Conservation (phyloP, 2,113 vertebrate genomes). For the Formicarius rufipectus region DNA sequence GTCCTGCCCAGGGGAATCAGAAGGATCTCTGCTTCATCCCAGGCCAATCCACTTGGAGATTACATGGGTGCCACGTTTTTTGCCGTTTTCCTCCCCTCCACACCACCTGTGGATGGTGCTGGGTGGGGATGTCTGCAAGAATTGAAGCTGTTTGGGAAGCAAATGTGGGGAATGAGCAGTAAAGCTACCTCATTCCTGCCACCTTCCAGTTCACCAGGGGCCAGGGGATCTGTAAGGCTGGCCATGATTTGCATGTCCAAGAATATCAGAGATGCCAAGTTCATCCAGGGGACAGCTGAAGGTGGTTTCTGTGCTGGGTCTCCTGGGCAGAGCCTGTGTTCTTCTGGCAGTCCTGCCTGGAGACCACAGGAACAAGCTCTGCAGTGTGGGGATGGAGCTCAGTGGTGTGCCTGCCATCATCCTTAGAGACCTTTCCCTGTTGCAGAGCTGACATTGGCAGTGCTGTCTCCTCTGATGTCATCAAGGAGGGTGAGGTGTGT, state of each 20-base stretch:
- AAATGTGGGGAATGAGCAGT: neutral
- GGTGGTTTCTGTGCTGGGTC: neutral
- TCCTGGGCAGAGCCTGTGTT: neutral
- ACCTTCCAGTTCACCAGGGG: neutral
- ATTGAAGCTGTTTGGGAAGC: neutral
- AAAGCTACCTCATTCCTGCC: neutral
- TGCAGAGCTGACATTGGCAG: neutral
- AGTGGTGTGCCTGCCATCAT: accelerated
- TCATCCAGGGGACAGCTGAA: neutral
- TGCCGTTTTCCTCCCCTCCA: neutral
- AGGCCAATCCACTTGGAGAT: neutral
- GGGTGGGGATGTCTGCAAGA: neutral
- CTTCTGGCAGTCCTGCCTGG: neutral
- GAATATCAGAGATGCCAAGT: neutral
- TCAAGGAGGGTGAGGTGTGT: neutral
- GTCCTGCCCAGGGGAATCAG: neutral
- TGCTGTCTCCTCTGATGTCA: neutral
- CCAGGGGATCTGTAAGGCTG: neutral
- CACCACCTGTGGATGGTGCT: neutral
- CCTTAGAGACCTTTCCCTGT: neutral
- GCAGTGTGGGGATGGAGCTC: neutral
- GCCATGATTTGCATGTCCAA: neutral
- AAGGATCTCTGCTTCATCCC: neutral
- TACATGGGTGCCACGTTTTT: neutral
- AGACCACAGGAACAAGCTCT: neutral